Evolutionary conservation across 2,888 invertebrate species (phyloP).

Genomic region (Syrphus vitripennis): DNA sequence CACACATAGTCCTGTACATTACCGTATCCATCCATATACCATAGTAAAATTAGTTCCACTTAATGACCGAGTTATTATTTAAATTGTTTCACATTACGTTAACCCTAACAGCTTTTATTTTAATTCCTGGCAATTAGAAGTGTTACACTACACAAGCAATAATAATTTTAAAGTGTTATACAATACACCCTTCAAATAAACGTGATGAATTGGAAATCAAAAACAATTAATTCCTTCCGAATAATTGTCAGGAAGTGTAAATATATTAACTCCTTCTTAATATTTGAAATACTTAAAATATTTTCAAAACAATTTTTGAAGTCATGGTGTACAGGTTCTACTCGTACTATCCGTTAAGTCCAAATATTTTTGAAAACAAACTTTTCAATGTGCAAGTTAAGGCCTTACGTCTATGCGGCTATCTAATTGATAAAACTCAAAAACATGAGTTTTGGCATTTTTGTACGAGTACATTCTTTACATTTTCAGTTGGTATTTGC

Average conservation of each 20-base stretch:
- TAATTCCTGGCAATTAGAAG: neutral
- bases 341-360: neutral
- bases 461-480: conserved; percentile 73
- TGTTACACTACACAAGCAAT: neutral
- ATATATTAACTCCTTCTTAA: too few species aligned
- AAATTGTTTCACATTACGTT: neutral
- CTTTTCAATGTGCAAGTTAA: conserved; percentile 74
- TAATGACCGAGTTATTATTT: neutral
- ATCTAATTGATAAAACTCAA: conserved; percentile 73
- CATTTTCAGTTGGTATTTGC: conserved; percentile 73
- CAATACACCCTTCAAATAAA: neutral
- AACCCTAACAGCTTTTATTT: neutral
- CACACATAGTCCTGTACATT: neutral
- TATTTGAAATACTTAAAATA: neutral
- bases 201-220: neutral
- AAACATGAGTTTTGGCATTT: conserved; percentile 68
- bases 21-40: too few species aligned
- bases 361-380: conserved; percentile 73
- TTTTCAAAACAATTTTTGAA: neutral
- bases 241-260: too few species aligned
- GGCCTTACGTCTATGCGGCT: conserved; percentile 74
- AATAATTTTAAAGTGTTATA: neutral
- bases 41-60: neutral
- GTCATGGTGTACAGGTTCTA: conserved; percentile 5
- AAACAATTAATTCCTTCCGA: too few species aligned